Base-by-base conservation (phyloP, 2,113 vertebrate species). In the Semicossyphus pulcher region DNA sequence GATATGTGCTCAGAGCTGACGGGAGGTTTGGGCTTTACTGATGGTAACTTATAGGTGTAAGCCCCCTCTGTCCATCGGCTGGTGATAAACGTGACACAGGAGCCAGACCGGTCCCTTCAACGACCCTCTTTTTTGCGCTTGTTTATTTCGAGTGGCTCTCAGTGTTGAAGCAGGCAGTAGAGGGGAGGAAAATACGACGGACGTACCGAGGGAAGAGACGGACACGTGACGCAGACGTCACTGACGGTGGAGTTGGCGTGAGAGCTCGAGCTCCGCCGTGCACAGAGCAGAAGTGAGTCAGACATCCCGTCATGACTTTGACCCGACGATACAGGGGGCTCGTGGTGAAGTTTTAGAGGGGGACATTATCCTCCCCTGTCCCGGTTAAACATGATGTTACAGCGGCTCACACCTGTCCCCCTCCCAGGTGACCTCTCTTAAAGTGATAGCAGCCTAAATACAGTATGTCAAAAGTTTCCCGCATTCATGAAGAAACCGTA, bases 191-290 rank as follows among this genome's bases (percentile, higher is more conserved):
- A 92, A 93, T 80, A 92, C 92, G 90, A 87, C 89, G 84, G 89
- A 89, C 90, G 91, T 92, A 86, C 92, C 60, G 89, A 92, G 88
- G 66, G 78, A 85, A 89, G 92, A 85, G 89, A 79, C 88, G 90
- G 80, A 76, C 94, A 94, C 91, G 93, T 94, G 94, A 92, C 66
- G 67, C 69, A 6, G 62, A 92, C 94, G 93, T 94, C 94, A 94
- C 88, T 85, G 91, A 81, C 91, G 84, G 84, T 86, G 77, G 90
- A 87, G 86, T 92, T 92, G 87, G 88, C 89, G 91, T 91, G 90
- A 89, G 86, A 51, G 87, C 85, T 76, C 39, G 79, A 73, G 85
- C 85, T 78, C 86, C 69, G 61, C 80, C 67, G 84, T 15, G 62
- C 67, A 54, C 26, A 69, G 77, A 74, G 73, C 53, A 57, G 57